Conservation (phyloP, 2,797 vertebrate genomes). For the Centropyge bicolor region DNA sequence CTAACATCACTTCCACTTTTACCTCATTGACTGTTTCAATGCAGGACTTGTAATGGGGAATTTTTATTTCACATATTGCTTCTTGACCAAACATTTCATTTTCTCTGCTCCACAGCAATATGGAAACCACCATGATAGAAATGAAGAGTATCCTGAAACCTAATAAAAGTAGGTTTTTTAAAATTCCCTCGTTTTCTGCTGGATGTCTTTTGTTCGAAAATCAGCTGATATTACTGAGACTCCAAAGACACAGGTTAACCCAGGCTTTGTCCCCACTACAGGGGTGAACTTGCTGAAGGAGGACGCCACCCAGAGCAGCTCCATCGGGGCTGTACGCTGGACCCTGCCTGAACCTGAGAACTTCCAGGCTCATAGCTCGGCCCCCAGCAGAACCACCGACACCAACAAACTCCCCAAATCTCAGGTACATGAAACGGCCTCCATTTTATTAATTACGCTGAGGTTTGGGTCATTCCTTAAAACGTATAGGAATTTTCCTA, state of each 20-base stretch:
- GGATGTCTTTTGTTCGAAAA: not conserved
- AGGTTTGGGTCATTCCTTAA: not conserved
- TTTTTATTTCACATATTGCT: not conserved
- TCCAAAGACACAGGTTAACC: no score
- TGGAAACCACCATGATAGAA: constrained; percentile 36
- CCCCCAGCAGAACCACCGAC: constrained; percentile 64
- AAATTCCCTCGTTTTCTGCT: not conserved
- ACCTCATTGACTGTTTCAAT: no score
- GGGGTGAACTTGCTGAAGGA: constrained; percentile 54
- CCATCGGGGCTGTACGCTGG: constrained; percentile 83
- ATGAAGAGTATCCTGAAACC: constrained; percentile 83
- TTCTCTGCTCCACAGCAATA: constrained; percentile 29
- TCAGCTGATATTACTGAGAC: not conserved
- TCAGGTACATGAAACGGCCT: constrained; percentile 63
- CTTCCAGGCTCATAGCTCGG: constrained; percentile 79
- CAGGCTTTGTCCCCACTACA: constrained; percentile 3
- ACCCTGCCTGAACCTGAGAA: constrained; percentile 65
- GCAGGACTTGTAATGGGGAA: not conserved
- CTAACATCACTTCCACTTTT: no score
- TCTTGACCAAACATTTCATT: not conserved
- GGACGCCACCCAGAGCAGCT: constrained; percentile 76
- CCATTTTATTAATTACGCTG: not conserved
- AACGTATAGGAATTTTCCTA: not conserved
- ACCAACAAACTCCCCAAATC: constrained; percentile 35
- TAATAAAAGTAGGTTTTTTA: constrained; percentile 66